Conservation (phyloP, 1,140 invertebrate genomes). For the Prorops nasuta region DNA sequence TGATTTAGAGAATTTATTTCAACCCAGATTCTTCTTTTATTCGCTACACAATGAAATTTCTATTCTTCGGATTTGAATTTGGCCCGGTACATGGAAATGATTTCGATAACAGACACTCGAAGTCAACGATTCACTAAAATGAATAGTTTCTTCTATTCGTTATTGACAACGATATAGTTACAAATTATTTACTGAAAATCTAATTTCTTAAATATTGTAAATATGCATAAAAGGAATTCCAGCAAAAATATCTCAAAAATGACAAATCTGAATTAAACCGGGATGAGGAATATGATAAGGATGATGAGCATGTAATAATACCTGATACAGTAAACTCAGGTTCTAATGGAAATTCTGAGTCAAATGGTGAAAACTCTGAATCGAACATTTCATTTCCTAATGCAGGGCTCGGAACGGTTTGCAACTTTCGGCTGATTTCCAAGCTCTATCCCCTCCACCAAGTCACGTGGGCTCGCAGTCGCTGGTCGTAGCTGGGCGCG, state of each 20-base stretch:
- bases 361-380: slow-evolving; percentile 16
- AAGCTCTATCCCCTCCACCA: too few species aligned
- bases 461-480: too few species aligned
- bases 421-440: too few species aligned
- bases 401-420: too few species aligned
- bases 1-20: too few species aligned
- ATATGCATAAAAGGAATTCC: neutral
- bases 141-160: neutral
- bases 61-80: neutral
- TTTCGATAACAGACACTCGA: too few species aligned
- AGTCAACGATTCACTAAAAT: neutral
- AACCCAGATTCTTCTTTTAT: too few species aligned
- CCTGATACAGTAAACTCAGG: slow-evolving; percentile 7
- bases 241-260: slow-evolving; percentile 7
- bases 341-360: slow-evolving; percentile 9
- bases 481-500: too few species aligned
- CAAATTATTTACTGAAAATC: neutral
- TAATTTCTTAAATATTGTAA: too few species aligned
- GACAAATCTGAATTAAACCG: neutral
- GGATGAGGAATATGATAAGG: slow-evolving; percentile 5
- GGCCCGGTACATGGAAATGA: neutral
- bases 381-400: slow-evolving; percentile 12
- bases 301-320: too few species aligned
- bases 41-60: too few species aligned
- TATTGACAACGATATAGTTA: neutral